Conservation (phyloP, 2,888 invertebrate species). For the Pyrrhosoma nymphula region DNA sequence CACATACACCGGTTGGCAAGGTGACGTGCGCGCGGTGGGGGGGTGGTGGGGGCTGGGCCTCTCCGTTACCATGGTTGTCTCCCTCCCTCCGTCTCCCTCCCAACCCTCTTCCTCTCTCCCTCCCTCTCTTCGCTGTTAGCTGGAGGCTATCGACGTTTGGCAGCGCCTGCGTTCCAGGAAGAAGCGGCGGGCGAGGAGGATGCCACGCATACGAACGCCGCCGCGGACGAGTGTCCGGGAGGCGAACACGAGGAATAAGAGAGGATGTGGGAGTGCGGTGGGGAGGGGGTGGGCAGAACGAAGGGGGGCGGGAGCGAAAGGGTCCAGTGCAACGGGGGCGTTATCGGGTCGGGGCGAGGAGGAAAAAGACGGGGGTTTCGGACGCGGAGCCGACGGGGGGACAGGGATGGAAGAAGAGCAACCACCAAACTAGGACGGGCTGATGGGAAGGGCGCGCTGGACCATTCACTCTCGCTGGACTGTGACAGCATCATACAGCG, state of each 20-base stretch:
- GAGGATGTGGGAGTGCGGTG: not conserved
- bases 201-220: slow-evolving; percentile 42
- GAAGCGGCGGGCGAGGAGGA: slow-evolving; percentile 16
- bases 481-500: slow-evolving; percentile 34
- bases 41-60: not conserved
- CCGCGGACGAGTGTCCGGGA: slow-evolving; percentile 49
- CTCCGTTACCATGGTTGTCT: slow-evolving; percentile 58
- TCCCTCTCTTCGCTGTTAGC: slow-evolving; percentile 31
- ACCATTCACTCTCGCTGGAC: slow-evolving; percentile 64
- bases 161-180: slow-evolving; percentile 66
- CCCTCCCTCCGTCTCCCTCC: not conserved
- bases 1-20: slow-evolving; percentile 44
- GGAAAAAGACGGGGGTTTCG: not conserved
- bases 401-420: not conserved
- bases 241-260: slow-evolving; percentile 4
- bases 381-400: not conserved
- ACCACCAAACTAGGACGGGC: not conserved
- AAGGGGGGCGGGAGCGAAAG: not conserved
- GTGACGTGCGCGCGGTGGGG: slow-evolving; percentile 8
- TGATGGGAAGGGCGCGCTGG: not conserved
- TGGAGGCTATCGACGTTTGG: slow-evolving; percentile 67
- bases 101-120: not conserved
- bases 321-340: not conserved
- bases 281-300: not conserved
- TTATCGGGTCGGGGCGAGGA: not conserved